Evolutionary conservation across 2,113 vertebrate species (phyloP), one percentile per base, ranked within the genome.

Genomic region (Capreolus pygargus): DNA sequence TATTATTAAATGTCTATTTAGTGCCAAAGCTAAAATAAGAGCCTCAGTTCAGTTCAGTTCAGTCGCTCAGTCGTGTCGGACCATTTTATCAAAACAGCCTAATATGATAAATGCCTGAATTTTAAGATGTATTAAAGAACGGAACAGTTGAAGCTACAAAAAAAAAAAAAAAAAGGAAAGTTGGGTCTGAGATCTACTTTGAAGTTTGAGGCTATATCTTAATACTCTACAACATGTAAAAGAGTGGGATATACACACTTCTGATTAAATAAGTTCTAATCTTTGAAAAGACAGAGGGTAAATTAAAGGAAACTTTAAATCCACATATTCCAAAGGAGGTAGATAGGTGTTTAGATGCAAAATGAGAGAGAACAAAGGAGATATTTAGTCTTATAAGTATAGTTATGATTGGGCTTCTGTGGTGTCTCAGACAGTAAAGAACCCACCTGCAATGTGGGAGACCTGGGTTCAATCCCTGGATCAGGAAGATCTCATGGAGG

Each of bases 31-130:
- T 83, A 83, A 87, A 9, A 50, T 4, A 70, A 92, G 30, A 89
- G 25, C 2, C 6, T 58, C 8, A 39, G 64, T 70, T 67, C 17
- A 36, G 33, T 67, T 67, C 61, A 19, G 64, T 21, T 36, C 64
- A 36, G 64, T 67, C 0, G 0, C 64, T 70, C 9, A 36, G n/a
- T 36, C 4, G 0, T 70, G n/a, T 70, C 17, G 0, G 2, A 70
- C 64, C 19, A 87, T 95, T 64, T 64, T 39, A 19, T n/a, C 19
- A 64, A 88, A 83, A 78, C 1, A 76, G 7, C 3, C 2, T 55
- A 81, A 86, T 45, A 27, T 7, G 92, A 23, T 85, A 78, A 89
- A 10, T 54, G 33, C 5, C 57, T 82, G 6, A 39, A 0, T 83
- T 70, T 96, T 89, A 79, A 50, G 7, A 58, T 57, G 33, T 43